Base-by-base conservation (phyloP, 2,888 invertebrate species). In the Ecliptopera silaceata region DNA sequence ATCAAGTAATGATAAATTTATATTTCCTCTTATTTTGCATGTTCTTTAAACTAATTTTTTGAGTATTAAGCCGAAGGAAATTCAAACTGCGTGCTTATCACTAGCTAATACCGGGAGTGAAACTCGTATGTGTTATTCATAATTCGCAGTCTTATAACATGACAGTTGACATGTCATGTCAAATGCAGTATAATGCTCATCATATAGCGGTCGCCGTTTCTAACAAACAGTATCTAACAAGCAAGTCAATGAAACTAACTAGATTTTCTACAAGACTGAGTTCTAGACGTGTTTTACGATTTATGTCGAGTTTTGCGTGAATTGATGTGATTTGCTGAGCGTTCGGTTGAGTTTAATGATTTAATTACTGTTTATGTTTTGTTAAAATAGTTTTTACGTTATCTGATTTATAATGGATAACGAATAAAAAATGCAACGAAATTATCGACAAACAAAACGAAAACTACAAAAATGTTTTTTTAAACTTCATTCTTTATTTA, bases 201-300 rank as follows among this genome's bases (percentile, higher is more conserved):
- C 15, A 15, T 8, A 15, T 10, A 15, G 3, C 15, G 42, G 3
- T 11, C 3, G 2, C 8, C 2, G 5, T 17, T 26, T 41, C 42
- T 13, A 22, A 26, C 10, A 22, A 47, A 34, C 17, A 12, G 11
- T 34, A n/a, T 2, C 42, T 17, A 31, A 41, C 20, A 34, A 44
- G 8, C 53, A 36, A 56, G 49, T 53, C 56, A 56, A 54, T 56
- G 56, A 56, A 60, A 51, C 53, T 61, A 54, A 61, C 56, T 57
- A 61, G 56, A 61, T 61, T 61, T 56, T 56, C 52, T 56, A 61
- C 61, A 54, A 61, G 50, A 29, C 36, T 61, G 61, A 32, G 45
- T 55, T 45, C 42, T 39, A 22, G 8, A 11, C 13, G 31, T 46
- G n/a, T 60, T 57, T 56, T 60, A 12, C 26, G 55, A 60, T 48